Evolutionary conservation across 2,888 invertebrate genomes (phyloP).

Genomic region (Pammene aurita): DNA sequence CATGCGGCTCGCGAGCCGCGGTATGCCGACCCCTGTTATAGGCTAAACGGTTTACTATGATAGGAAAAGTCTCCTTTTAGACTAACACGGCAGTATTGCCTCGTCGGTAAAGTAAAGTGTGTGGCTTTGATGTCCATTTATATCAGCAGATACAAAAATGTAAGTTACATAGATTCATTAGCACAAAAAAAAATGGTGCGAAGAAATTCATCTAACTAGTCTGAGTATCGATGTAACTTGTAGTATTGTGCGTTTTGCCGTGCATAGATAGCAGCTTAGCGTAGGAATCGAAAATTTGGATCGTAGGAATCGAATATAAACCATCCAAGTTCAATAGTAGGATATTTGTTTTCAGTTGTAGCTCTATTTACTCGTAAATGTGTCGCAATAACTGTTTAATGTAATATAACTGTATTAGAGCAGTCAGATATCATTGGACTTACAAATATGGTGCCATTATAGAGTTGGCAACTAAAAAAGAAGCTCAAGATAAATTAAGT

Average conservation of each 20-base stretch:
- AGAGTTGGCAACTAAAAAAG: constrained; percentile 48
- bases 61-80: no score
- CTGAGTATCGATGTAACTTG: background rate
- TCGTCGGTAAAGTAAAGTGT: no score
- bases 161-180: background rate
- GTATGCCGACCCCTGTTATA: no score
- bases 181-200: background rate
- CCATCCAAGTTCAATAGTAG: constrained; percentile 33
- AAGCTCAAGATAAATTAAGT: constrained; percentile 50
- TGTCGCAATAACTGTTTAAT: constrained; percentile 23
- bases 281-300: constrained; percentile 20
- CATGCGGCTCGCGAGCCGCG: no score
- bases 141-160: background rate
- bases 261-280: background rate
- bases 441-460: constrained; percentile 38
- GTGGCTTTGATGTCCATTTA: no score
- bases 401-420: constrained; percentile 13
- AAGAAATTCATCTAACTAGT: background rate
- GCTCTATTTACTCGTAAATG: constrained; percentile 22
- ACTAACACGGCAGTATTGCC: no score
- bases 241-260: background rate
- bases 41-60: no score
- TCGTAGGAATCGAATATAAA: constrained; percentile 23
- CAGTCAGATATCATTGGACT: constrained; percentile 24
- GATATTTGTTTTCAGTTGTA: constrained; percentile 28